A percentile compares a stretch with the other conserved stretches of the same genome.
These are phyloP conservation scores for Sminthopsis crassicaudata DNA, from an alignment of 2,113 vertebrate genomes.

Conservation along the genomic window DNA sequence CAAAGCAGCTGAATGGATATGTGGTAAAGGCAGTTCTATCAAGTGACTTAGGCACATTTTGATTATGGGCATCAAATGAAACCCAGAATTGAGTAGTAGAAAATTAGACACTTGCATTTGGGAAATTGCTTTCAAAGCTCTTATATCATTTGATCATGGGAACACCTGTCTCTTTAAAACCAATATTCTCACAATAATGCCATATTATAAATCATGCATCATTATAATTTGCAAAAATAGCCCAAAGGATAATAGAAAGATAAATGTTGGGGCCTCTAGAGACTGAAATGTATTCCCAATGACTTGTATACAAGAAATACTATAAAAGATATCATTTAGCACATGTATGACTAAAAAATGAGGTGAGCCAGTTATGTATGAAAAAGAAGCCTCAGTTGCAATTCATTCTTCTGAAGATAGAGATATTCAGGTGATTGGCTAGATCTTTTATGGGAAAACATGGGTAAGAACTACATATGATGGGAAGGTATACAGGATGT, in stretches of 20 bases:
- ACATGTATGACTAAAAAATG: not conserved
- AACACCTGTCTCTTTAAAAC: not conserved
- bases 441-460: not conserved
- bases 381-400: not conserved
- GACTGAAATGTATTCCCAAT: not conserved
- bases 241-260: not conserved
- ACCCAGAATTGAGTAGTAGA: not conserved
- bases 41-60: not conserved
- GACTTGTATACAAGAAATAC: not conserved
- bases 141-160: not conserved
- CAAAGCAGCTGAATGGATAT: not conserved
- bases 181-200: not conserved
- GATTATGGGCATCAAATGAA: not conserved
- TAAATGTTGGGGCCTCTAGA: not conserved
- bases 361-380: not conserved
- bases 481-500: not conserved
- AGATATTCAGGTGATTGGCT: not conserved
- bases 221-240: not conserved
- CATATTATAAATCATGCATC: not conserved
- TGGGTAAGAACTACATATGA: not conserved
- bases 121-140: not conserved
- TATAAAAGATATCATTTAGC: not conserved
- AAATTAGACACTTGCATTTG: not conserved
- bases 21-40: not conserved
- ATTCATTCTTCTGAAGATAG: not conserved